Conservation (phyloP, 2,888 invertebrate genomes). For the Andrena camellia region DNA sequence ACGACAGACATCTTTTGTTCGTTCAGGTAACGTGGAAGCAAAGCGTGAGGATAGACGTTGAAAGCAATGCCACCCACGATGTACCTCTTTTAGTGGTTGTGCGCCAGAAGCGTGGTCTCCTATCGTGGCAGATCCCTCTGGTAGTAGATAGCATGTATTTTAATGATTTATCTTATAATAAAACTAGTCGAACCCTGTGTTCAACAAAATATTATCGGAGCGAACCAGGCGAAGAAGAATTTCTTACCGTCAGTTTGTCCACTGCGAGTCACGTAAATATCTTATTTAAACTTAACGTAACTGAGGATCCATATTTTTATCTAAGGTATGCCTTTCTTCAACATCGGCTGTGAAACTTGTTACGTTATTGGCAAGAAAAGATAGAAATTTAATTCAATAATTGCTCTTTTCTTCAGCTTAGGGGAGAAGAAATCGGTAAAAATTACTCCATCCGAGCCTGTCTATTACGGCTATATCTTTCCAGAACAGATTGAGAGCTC, state of each 20-base stretch:
- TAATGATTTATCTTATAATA: slow-evolving; percentile 71
- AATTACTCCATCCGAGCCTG: slow-evolving; percentile 87
- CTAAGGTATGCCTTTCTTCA: slow-evolving; percentile 79
- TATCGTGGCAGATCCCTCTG: slow-evolving; percentile 93
- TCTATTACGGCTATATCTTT: slow-evolving; percentile 88
- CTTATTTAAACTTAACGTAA: slow-evolving; percentile 87
- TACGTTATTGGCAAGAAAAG: too few relatives aligned
- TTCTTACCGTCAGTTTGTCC: slow-evolving; percentile 89
- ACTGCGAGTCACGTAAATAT: slow-evolving; percentile 88
- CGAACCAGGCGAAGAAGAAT: slow-evolving; percentile 83
- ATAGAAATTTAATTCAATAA: not conserved
- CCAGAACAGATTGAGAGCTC: slow-evolving; percentile 83
- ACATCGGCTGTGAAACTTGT: not conserved
- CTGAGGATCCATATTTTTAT: slow-evolving; percentile 87
- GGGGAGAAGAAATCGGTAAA: slow-evolving; percentile 67
- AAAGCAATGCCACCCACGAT: slow-evolving; percentile 86
- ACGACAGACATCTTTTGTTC: not conserved
- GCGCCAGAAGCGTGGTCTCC: slow-evolving; percentile 90
- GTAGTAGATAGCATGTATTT: slow-evolving; percentile 85
- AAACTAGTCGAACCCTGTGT: slow-evolving; percentile 87
- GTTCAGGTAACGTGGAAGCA: slow-evolving; percentile 59
- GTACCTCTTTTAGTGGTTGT: slow-evolving; percentile 91
- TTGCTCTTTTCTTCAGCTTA: slow-evolving; percentile 59
- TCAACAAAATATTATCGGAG: slow-evolving; percentile 86
- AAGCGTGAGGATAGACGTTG: slow-evolving; percentile 79